Conservation (phyloP, 1,140 invertebrate genomes). For the Bombus haemorrhoidalis region DNA sequence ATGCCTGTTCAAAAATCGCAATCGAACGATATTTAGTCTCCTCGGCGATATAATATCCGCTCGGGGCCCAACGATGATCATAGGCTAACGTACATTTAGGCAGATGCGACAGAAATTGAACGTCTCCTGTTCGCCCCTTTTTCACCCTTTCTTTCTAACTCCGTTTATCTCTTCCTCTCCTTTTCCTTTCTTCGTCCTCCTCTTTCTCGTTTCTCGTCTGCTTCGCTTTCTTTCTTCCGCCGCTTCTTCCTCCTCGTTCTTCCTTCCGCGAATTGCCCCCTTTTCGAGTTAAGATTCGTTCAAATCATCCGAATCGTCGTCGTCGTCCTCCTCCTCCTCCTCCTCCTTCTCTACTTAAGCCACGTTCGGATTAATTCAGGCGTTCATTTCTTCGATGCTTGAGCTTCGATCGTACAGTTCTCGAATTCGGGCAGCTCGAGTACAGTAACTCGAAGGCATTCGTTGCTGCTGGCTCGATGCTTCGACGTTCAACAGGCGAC, state of each 20-base stretch:
- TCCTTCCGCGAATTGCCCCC: too few species aligned
- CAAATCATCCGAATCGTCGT: too few species aligned
- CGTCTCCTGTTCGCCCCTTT: constrained; percentile 28
- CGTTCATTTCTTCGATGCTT: background rate
- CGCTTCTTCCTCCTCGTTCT: background rate
- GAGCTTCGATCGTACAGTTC: background rate
- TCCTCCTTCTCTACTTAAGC: background rate
- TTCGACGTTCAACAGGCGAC: background rate
- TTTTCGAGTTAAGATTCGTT: too few species aligned
- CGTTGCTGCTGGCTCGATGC: background rate
- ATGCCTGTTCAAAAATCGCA: constrained; percentile 50
- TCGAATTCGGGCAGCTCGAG: too few species aligned
- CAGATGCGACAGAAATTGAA: constrained; percentile 76
- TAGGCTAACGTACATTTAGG: constrained; percentile 71
- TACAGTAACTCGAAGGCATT: too few species aligned
- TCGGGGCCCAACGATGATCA: constrained; percentile 57
- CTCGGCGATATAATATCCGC: constrained; percentile 48
- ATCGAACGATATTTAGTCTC: constrained; percentile 61
- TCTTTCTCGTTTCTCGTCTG: background rate
- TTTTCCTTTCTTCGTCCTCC: background rate
- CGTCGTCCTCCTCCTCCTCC: too few species aligned
- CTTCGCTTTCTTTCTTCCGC: background rate
- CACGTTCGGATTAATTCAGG: background rate
- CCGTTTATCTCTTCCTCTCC: background rate
- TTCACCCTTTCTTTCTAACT: background rate